Evolutionary conservation across 2,888 invertebrate species (phyloP), one percentile per base, ranked within the genome.

Genomic region (Nesidiocoris tenuis): DNA sequence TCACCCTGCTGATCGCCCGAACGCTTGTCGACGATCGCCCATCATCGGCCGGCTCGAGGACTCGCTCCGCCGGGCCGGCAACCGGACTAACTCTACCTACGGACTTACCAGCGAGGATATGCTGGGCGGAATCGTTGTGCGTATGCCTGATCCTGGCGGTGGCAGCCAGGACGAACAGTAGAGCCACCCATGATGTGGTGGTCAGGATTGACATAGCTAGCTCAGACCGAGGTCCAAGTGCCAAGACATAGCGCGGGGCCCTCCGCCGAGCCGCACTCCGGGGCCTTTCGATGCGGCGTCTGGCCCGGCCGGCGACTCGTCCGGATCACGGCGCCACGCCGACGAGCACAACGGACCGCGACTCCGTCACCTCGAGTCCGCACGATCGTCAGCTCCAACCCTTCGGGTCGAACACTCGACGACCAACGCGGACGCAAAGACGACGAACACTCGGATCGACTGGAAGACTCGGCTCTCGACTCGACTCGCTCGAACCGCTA

Each of bases 131-230:
- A 70, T 70, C 25, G 66, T 75, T 63, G 64, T 75, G 67, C 66
- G 75, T 25, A 61, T 75, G 75, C 75, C 75, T 66, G 66, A 63
- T 63, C 67, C 75, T 66, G 75, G 75, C 75, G 75, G 75, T 75
- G 75, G 75, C 75, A 75, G 75, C 75, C 75, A 75, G 75, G 59
- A 75, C 75, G 75, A 75, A 70, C 61, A 75, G 68, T 75, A 75
- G 59, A 75, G 75, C 75, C 75, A 75, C 75, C 67, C 75, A 75
- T 75, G 75, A 75, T 75, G 75, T 75, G 75, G 75, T 75, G 68
- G 75, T 75, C 75, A 67, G 68, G 61, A 75, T 63, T 75, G 75
- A 75, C 75, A 75, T 75, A 75, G 75, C 75, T 75, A 75, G 65
- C 75, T 75, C 61, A 61, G 72, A 72, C 59, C 68, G 68, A 68